Percentiles rank a stretch among this genome's conserved stretches.
phyloP scores from a whole-genome alignment of 2,888 invertebrate species.

The Acronicta aceris region DNA sequence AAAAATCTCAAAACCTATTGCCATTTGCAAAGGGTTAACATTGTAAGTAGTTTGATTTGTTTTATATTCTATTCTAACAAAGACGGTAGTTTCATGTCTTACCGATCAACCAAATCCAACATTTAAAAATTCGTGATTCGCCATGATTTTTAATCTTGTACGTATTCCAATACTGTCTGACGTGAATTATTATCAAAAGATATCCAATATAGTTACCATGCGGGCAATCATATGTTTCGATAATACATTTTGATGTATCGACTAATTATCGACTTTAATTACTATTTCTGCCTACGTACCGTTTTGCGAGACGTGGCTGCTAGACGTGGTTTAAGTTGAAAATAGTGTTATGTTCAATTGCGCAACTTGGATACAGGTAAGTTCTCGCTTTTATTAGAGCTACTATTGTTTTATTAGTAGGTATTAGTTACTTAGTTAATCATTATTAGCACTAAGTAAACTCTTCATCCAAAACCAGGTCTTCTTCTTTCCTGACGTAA shows the following conservation, averaged over 20 bases:
- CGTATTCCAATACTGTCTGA: slow-evolving; percentile 19
- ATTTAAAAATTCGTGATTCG: neutral
- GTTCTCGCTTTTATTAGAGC: slow-evolving; percentile 9
- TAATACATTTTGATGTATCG: slow-evolving; percentile 21
- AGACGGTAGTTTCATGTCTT: too few relatives aligned
- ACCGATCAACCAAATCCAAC: neutral
- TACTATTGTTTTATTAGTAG: neutral
- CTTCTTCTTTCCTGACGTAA: too few relatives aligned
- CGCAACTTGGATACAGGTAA: slow-evolving; percentile 73
- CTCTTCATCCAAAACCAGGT: too few relatives aligned
- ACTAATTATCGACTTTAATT: slow-evolving; percentile 12
- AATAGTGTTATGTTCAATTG: slow-evolving; percentile 67
- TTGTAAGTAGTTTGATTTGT: neutral
- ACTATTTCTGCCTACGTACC: slow-evolving; percentile 43
- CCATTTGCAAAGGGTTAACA: too few relatives aligned
- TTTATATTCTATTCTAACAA: neutral
- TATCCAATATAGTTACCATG: slow-evolving; percentile 46
- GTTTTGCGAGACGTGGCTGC: slow-evolving; percentile 21
- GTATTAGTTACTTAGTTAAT: too few relatives aligned
- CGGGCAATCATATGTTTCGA: slow-evolving; percentile 8
- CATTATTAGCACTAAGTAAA: too few relatives aligned
- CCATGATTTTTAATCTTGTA: slow-evolving; percentile 6
- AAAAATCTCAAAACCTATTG: too few relatives aligned
- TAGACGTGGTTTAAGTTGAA: slow-evolving; percentile 41
- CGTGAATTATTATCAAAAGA: slow-evolving; percentile 38